These are phyloP conservation scores for Trachelus tabidus DNA, from an alignment of 2,888 invertebrate genomes.

Conservation along the genomic window DNA sequence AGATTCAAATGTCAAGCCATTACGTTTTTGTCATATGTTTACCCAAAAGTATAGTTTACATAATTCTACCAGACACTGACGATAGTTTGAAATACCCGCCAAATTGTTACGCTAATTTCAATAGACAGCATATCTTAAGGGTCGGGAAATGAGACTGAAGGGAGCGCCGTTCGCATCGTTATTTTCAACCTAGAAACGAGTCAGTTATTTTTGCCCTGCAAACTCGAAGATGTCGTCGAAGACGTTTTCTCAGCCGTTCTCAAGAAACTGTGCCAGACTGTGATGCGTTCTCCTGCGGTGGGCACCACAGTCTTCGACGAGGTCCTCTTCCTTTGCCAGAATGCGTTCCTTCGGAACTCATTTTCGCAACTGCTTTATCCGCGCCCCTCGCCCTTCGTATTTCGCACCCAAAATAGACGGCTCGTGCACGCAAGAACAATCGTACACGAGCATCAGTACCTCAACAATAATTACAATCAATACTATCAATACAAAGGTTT, in stretches of 20 bases:
- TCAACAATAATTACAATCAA: not conserved
- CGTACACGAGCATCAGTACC: not conserved
- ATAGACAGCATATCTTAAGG: not conserved
- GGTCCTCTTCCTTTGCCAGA: constrained; percentile 3
- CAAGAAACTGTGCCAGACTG: not conserved
- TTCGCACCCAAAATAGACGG: not conserved
- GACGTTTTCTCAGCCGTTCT: not conserved
- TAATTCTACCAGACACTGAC: not conserved
- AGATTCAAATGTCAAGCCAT: not conserved
- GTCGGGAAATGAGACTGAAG: not conserved
- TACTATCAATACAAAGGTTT: not conserved
- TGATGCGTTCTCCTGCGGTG: not conserved
- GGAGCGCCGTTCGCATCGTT: not conserved
- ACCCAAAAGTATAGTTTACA: not conserved
- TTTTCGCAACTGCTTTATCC: constrained; percentile 4
- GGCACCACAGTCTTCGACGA: not conserved
- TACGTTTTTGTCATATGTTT: not conserved
- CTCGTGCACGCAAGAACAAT: not conserved
- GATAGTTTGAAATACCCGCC: not conserved
- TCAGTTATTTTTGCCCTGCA: not conserved
- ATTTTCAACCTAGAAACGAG: not conserved
- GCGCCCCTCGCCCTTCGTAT: not conserved
- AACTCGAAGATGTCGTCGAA: not conserved
- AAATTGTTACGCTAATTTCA: not conserved
- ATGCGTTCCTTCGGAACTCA: constrained; percentile 10